These are phyloP conservation scores for Riparia riparia DNA, from an alignment of 2,113 vertebrate genomes.

Conservation along the genomic window DNA sequence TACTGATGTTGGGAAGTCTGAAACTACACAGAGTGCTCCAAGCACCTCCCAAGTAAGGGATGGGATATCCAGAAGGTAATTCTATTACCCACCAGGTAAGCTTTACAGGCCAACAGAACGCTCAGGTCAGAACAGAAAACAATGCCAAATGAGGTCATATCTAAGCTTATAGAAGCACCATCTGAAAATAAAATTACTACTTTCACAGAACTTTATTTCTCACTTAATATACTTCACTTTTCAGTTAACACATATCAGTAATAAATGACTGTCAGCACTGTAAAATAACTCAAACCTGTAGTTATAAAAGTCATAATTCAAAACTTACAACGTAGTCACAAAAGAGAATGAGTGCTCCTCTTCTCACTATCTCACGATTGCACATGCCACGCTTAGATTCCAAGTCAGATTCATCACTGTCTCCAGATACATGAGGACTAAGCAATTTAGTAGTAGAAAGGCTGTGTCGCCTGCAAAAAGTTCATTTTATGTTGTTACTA, in stretches of 20 bases:
- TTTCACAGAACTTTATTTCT: background rate
- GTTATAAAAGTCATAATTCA: background rate
- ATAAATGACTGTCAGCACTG: background rate
- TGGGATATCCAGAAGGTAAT: background rate
- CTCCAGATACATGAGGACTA: conserved; percentile 84
- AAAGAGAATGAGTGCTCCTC: conserved; percentile 95
- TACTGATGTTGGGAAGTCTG: background rate
- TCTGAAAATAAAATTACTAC: background rate
- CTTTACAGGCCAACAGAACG: background rate
- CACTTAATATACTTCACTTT: background rate
- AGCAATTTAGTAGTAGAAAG: conserved; percentile 91
- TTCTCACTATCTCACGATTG: conserved; percentile 91
- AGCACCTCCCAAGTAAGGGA: background rate
- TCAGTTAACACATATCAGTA: background rate
- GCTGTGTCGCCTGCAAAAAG: conserved; percentile 84
- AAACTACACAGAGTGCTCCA: background rate
- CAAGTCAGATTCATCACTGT: conserved; percentile 76
- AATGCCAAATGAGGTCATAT: background rate
- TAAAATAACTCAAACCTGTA: background rate
- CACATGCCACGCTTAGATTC: conserved; percentile 85
- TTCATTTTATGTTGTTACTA: background rate
- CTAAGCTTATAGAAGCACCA: background rate
- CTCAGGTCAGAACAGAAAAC: background rate
- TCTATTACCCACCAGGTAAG: background rate
- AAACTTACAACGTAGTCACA: conserved; percentile 96